phyloP scores from a whole-genome alignment of 2,113 vertebrate species.

The Sorex araneus region DNA sequence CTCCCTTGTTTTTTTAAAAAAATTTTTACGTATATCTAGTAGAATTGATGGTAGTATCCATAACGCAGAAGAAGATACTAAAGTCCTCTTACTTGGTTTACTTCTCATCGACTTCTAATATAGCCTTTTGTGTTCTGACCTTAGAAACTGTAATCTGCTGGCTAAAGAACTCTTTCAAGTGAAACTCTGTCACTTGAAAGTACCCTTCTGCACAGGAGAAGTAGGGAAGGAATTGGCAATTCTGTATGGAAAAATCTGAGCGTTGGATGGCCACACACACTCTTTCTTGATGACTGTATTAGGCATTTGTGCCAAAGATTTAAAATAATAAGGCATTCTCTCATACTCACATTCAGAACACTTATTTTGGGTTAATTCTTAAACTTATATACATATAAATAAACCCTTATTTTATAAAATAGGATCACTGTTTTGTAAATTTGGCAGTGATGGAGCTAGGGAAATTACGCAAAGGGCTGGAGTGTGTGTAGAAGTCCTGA shows the following conservation, averaged over 20 bases:
- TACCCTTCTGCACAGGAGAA: background rate
- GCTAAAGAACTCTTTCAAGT: constrained; percentile 9
- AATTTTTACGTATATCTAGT: background rate
- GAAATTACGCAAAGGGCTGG: no score
- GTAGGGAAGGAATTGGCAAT: constrained; percentile 33
- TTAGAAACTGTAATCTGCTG: background rate
- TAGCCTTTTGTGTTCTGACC: background rate
- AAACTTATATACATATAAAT: background rate
- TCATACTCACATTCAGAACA: background rate
- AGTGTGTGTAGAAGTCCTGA: no score
- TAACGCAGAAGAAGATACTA: background rate
- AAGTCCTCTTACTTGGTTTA: background rate
- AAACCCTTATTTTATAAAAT: constrained; percentile 37
- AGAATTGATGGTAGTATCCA: background rate
- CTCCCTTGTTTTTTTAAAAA: background rate
- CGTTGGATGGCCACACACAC: background rate
- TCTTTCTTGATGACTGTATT: background rate
- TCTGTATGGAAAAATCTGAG: constrained; percentile 45
- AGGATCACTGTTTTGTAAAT: background rate
- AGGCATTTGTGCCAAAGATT: constrained; percentile 28
- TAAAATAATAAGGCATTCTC: constrained; percentile 27
- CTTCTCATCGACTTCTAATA: background rate
- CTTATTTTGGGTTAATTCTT: constrained; percentile 6
- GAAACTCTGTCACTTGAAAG: background rate
- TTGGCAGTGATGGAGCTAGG: no score